phyloP scores from a whole-genome alignment of 23 tunicate genomes.

The Halocynthia roretzi region DNA sequence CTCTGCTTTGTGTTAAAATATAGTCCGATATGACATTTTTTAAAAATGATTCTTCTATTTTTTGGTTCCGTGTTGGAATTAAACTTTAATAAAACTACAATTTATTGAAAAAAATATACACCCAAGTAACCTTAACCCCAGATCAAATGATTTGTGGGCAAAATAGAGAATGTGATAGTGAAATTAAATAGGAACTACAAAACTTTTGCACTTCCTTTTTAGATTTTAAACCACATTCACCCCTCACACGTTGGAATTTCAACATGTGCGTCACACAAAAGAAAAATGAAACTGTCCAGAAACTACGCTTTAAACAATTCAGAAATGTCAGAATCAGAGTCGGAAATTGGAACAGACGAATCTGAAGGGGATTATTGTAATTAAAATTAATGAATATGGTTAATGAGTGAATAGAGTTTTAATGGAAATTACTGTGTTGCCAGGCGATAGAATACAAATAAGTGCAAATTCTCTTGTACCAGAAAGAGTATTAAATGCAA shows the following conservation, averaged over 20 bases:
- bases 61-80: too few species aligned
- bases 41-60: too few species aligned
- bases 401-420: too few species aligned
- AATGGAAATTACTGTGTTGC: neutral
- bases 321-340: slow-evolving; percentile 52
- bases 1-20: too few species aligned
- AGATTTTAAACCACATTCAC: neutral
- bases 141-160: slow-evolving; percentile 3
- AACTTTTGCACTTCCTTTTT: neutral
- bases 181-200: too few species aligned
- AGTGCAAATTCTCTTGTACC: neutral
- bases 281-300: neutral
- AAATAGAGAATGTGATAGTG: neutral
- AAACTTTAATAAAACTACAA: too few species aligned
- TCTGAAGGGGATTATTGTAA: slow-evolving; percentile 7
- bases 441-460: slow-evolving; percentile 15
- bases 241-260: neutral
- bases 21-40: too few species aligned
- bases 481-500: slow-evolving; percentile 6
- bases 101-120: too few species aligned
- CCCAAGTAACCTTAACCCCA: neutral
- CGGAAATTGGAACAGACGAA: slow-evolving; percentile 56
- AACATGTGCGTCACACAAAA: neutral
- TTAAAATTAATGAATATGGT: neutral
- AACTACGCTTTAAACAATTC: neutral